These are phyloP conservation scores for Drosophila sproati DNA, from an alignment of 1,140 invertebrate species.

Conservation along the genomic window DNA sequence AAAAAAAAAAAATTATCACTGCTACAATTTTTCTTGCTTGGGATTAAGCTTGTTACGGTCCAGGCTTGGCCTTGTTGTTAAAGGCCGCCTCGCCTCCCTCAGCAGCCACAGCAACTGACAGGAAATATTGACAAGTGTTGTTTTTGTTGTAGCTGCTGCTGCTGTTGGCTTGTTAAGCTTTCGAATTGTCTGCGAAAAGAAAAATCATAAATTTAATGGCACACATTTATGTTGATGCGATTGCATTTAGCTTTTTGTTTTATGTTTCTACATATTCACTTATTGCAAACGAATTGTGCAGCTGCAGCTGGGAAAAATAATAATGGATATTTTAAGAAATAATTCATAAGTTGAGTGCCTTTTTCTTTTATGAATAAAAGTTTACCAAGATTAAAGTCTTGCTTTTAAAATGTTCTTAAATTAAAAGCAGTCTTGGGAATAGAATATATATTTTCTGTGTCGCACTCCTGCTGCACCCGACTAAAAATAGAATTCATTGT, in stretches of 20 bases:
- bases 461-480: too few species aligned
- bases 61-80: constrained; percentile 27
- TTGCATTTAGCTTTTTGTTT: constrained; percentile 35
- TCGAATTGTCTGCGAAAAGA: constrained; percentile 67
- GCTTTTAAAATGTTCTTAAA: too few species aligned
- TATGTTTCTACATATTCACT: constrained; percentile 19
- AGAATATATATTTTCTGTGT: too few species aligned
- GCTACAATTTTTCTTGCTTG: constrained; percentile 74
- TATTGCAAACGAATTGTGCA: constrained; percentile 43
- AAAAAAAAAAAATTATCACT: constrained; percentile 72
- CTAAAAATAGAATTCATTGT: too few species aligned
- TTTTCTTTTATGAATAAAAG: not conserved
- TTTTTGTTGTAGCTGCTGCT: constrained; percentile 8
- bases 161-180: constrained; percentile 63
- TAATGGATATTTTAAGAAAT: too few species aligned
- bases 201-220: constrained; percentile 64
- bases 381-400: too few species aligned
- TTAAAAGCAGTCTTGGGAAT: too few species aligned
- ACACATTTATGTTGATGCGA: constrained; percentile 59
- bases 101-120: not conserved
- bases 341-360: too few species aligned
- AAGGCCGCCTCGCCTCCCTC: not conserved
- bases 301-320: constrained; percentile 32
- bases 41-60: constrained; percentile 74
- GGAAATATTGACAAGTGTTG: constrained; percentile 63